Base-by-base conservation (phyloP, 1,140 invertebrate genomes). In the Phymorhynchus buccinoides region DNA sequence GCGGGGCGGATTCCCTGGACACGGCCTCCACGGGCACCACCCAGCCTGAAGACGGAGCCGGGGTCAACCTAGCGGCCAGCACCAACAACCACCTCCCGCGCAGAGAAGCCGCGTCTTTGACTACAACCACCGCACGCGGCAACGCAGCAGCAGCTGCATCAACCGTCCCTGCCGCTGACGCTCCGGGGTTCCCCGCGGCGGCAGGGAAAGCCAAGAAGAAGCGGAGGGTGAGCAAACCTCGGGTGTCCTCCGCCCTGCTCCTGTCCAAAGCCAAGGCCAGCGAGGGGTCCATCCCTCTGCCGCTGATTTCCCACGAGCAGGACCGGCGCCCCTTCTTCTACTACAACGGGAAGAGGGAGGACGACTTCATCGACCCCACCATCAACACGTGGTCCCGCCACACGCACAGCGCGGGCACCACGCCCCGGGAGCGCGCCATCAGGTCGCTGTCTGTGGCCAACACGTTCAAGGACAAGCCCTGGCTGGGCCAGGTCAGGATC, bases 381-480 rank as follows among this genome's bases (percentile, higher is more conserved):
- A 79, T 92, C 22, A 86, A 88, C 18, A 84, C 88, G 32, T 91
- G 91, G 30, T 82, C 91, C 14, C 88, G 89, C 79, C 88, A 92
- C 80, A 86, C 88, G 37, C 66, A 30, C 62, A n/a, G 37, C 39
- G 56, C 56, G 37, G 91, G 91, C 14, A 73, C 86, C 12, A 87
- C 86, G 30, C 87, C 90, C 9, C 84, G 90, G 14, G 91, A 92
- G 39, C 89, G 91, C 41, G 92, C 92, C 56, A 90, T 92, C 39
- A 88, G 89, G 84, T 91, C 91, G 39, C 82, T 93, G 85, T 87
- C 89, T 22, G 88, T 91, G 27, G 91, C 91, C 35, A 91, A 91
- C 86, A 86, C 87, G 0, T 92, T 93, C 85, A 89, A 89, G 77
- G 91, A 92, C 52, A 93, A 92, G 87, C 89, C 92, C 1, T 93